Conservation (phyloP, 2,888 invertebrate species). For the Rugalucina vietnamica region DNA sequence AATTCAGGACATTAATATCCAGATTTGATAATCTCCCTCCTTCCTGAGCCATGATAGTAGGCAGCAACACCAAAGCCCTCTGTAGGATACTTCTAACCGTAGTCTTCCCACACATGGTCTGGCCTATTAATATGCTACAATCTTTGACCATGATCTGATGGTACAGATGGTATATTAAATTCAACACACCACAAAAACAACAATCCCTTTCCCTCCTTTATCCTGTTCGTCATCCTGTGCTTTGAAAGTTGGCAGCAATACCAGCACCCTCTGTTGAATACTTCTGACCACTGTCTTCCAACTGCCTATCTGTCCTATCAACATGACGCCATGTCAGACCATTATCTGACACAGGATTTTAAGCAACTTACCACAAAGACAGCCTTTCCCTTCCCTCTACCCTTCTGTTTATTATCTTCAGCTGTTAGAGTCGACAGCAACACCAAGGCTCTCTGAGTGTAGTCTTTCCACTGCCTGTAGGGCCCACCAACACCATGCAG, state of each 20-base stretch:
- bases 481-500: too few species aligned
- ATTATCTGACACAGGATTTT: too few species aligned
- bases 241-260: constrained; percentile 78
- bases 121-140: constrained; percentile 84
- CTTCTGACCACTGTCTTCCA: constrained; percentile 82
- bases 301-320: constrained; percentile 83
- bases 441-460: too few species aligned
- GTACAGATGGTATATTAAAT: too few species aligned
- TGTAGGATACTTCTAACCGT: constrained; percentile 81
- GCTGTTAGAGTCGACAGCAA: too few species aligned
- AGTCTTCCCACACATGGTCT: constrained; percentile 83
- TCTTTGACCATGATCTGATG: constrained; percentile 83
- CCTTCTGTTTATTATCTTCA: too few species aligned
- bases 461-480: too few species aligned
- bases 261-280: constrained; percentile 82
- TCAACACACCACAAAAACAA: too few species aligned
- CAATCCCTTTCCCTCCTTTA: constrained; percentile 53
- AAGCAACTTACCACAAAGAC: too few species aligned
- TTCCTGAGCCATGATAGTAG: constrained; percentile 74
- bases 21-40: too few species aligned
- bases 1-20: too few species aligned
- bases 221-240: constrained; percentile 66
- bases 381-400: too few species aligned
- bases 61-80: constrained; percentile 81
- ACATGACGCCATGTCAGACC: constrained; percentile 83